Evolutionary conservation across 30 jellyfish, hydroid and myxozoan genomes (phyloP).

Genomic region (Catostylus mosaicus): DNA sequence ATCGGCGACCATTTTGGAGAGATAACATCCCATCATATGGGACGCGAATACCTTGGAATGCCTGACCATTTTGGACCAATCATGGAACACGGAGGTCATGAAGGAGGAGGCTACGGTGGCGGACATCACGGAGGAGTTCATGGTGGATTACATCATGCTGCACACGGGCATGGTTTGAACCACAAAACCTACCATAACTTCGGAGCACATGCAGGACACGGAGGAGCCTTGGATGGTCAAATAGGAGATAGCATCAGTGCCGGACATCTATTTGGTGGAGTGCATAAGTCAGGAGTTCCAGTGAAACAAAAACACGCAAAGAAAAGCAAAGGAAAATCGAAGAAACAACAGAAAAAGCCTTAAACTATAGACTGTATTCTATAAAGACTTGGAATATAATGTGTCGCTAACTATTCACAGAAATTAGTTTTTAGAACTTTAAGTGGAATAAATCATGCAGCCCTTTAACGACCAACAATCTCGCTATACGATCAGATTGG

Average conservation of each 20-base stretch:
- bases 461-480: too few species aligned
- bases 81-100: constrained; percentile 30
- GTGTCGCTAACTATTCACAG: too few species aligned
- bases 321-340: constrained; percentile 17
- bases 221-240: constrained; percentile 49
- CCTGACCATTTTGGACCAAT: constrained; percentile 67
- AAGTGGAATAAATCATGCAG: too few species aligned
- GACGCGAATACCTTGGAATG: constrained; percentile 39
- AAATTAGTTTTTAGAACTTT: too few species aligned
- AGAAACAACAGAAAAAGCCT: background rate
- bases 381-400: too few species aligned
- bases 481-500: too few species aligned
- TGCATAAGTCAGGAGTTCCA: constrained; percentile 62
- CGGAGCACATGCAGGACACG: constrained; percentile 40
- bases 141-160: constrained; percentile 10
- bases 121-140: constrained; percentile 35
- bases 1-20: constrained; percentile 69
- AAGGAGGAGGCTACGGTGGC: background rate
- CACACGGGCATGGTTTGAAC: constrained; percentile 25
- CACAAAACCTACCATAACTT: background rate
- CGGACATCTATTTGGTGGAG: constrained; percentile 51
- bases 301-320: constrained; percentile 14
- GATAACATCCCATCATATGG: constrained; percentile 4
- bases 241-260: constrained; percentile 43
- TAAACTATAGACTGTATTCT: background rate